phyloP scores from a whole-genome alignment of 2,113 vertebrate genomes.

The Epinephelus cyanopodus region DNA sequence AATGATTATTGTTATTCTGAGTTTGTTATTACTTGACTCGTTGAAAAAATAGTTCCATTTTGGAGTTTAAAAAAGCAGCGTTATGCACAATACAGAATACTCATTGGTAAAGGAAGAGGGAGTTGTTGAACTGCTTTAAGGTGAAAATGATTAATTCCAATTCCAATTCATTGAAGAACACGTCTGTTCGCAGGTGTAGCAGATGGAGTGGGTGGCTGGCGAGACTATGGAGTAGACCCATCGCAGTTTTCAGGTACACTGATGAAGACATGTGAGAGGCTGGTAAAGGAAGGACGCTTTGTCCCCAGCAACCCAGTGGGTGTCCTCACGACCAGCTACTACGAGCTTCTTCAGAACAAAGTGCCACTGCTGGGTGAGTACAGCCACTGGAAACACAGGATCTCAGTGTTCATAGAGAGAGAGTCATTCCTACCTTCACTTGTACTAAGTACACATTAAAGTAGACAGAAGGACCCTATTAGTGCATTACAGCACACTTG shows the following conservation, averaged over 20 bases:
- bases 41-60: neutral
- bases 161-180: neutral
- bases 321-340: conserved; percentile 95
- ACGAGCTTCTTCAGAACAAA: conserved; percentile 99
- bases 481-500: neutral
- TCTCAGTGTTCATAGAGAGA: neutral
- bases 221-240: conserved; percentile 98
- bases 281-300: conserved; percentile 97
- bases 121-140: neutral
- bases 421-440: too few relatives aligned
- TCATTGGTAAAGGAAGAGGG: neutral
- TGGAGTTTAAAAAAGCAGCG: neutral
- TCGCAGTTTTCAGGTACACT: conserved; percentile 98
- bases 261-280: conserved; percentile 96
- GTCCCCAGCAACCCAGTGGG: conserved; percentile 94
- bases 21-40: neutral
- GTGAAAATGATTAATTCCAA: neutral
- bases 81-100: neutral
- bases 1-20: neutral
- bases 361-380: conserved; percentile 96
- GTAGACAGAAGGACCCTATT: neutral
- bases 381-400: neutral
- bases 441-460: neutral
- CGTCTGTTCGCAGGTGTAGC: conserved; percentile 89
- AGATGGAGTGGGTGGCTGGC: conserved; percentile 98